Percentiles rank a stretch among this genome's conserved stretches.
phyloP scores from a whole-genome alignment of 2,113 vertebrate species.

The Ciconia maguari region DNA sequence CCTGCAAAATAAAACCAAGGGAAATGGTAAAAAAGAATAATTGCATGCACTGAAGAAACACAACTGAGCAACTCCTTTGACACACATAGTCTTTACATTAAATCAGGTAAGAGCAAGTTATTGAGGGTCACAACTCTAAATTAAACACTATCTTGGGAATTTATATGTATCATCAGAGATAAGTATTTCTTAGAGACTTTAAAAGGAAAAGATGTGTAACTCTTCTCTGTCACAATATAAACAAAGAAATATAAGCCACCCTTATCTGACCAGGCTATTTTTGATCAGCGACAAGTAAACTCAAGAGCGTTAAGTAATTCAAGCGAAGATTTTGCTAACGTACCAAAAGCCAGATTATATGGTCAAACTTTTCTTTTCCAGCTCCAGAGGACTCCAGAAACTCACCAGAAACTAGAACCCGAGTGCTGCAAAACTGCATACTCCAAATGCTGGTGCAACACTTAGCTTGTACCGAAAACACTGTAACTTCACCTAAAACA shows the following conservation, averaged over 20 bases:
- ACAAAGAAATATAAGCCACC: background rate
- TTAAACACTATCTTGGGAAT: background rate
- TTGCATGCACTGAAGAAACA: background rate
- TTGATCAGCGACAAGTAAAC: background rate
- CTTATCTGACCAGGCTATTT: background rate
- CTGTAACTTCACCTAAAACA: background rate
- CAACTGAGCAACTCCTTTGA: background rate
- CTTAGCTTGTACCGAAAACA: background rate
- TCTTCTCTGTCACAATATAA: background rate
- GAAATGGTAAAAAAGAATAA: background rate
- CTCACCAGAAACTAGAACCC: background rate
- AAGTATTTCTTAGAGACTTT: background rate
- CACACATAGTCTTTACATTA: background rate
- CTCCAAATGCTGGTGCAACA: background rate
- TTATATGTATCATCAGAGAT: background rate
- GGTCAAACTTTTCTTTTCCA: background rate
- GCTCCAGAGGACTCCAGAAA: background rate
- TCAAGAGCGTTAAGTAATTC: background rate
- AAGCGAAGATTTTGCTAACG: background rate
- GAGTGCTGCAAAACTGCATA: background rate
- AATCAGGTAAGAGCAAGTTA: background rate
- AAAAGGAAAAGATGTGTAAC: background rate
- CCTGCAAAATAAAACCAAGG: conserved; percentile 70
- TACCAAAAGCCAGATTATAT: background rate
- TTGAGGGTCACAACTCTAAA: background rate